Percentiles rank a stretch among this genome's conserved stretches.
Conservation (phyloP, 2,888 invertebrate genomes). For the Aphodius sticticus region DNA sequence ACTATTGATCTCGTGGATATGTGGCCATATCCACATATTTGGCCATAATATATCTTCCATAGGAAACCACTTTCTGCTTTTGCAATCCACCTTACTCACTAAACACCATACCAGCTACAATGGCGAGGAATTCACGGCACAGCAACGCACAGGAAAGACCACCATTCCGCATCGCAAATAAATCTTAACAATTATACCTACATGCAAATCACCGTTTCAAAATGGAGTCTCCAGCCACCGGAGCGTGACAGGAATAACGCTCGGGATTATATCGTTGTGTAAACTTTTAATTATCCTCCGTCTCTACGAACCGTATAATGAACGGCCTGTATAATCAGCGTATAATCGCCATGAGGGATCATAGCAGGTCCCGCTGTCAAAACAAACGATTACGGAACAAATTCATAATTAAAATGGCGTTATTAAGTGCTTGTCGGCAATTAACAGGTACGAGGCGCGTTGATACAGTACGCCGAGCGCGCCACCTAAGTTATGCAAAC, state of each 20-base stretch:
- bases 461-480: background rate
- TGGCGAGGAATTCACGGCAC: background rate
- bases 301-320: background rate
- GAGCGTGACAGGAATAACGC: conserved; percentile 4
- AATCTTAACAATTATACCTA: background rate
- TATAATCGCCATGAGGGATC: background rate
- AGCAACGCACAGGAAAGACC: background rate
- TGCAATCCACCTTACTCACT: background rate
- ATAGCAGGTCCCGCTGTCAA: background rate
- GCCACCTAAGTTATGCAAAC: background rate
- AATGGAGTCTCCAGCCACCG: background rate
- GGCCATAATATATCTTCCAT: too few species aligned
- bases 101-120: background rate
- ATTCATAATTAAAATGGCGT: conserved; percentile 4
- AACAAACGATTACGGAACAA: conserved; percentile 4
- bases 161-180: background rate
- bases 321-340: background rate
- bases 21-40: too few species aligned
- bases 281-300: background rate
- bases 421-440: conserved; percentile 4
- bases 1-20: too few species aligned
- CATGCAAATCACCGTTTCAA: conserved; percentile 4
- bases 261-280: conserved; percentile 4
- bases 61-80: too few species aligned
- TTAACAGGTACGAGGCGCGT: background rate